Evolutionary conservation across 1,140 invertebrate species (phyloP).

Genomic region (Lerema accius): DNA sequence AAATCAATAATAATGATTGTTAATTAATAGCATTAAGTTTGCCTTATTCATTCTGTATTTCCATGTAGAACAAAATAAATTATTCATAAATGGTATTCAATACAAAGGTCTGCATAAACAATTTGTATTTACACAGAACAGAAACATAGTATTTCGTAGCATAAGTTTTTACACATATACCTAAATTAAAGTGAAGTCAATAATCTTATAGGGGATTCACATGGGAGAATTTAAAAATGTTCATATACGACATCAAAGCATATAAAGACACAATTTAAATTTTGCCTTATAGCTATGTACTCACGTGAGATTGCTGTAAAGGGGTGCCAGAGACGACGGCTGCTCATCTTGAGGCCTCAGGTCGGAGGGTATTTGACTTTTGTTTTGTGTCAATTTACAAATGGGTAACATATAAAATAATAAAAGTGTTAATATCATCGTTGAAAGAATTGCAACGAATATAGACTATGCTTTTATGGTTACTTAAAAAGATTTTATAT

Average conservation of each 20-base stretch:
- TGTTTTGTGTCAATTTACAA: constrained; percentile 82
- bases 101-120: too few relatives aligned
- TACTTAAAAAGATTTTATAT: constrained; percentile 19
- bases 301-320: constrained; percentile 58
- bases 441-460: constrained; percentile 60
- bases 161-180: too few relatives aligned
- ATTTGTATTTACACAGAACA: too few relatives aligned
- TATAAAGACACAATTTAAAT: constrained; percentile 18
- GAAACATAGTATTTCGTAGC: too few relatives aligned
- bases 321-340: constrained; percentile 42
- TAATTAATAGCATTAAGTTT: too few relatives aligned
- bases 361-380: constrained; percentile 75
- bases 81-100: too few relatives aligned
- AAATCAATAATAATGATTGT: too few relatives aligned
- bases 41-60: too few relatives aligned
- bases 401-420: constrained; percentile 83
- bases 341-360: constrained; percentile 50
- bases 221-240: too few relatives aligned
- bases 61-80: too few relatives aligned
- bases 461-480: constrained; percentile 28
- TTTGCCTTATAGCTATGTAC: constrained; percentile 66
- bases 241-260: not conserved
- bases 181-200: too few relatives aligned
- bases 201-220: too few relatives aligned
- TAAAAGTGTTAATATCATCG: constrained; percentile 82